These are phyloP conservation scores for Steatornis caripensis DNA, from an alignment of 2,113 vertebrate species.

Conservation along the genomic window DNA sequence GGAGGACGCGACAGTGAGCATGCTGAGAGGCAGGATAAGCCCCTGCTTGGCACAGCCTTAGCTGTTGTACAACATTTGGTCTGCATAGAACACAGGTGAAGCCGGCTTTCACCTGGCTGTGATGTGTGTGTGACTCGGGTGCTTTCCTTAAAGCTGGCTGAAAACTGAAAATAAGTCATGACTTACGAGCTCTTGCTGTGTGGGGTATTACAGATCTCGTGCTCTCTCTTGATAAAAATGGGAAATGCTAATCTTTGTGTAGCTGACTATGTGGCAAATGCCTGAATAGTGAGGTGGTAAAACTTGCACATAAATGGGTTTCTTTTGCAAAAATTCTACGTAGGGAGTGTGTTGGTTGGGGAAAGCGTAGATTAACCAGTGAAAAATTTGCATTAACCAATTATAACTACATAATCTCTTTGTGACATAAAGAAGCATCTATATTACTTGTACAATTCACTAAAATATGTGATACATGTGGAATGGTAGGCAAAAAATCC, in stretches of 20 bases:
- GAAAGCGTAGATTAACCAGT: neutral
- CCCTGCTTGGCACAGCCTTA: neutral
- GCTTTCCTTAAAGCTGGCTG: neutral
- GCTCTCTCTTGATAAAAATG: neutral
- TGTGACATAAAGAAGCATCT: rapidly evolving
- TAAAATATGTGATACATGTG: neutral
- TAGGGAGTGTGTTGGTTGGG: neutral
- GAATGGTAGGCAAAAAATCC: neutral
- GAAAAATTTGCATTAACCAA: neutral
- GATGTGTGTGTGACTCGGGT: neutral
- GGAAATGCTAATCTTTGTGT: neutral
- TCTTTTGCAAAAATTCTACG: neutral
- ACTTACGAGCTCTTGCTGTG: neutral
- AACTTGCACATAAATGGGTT: rapidly evolving
- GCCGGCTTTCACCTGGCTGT: neutral
- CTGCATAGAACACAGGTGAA: neutral
- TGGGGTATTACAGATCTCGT: rapidly evolving
- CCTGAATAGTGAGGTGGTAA: neutral
- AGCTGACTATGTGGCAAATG: neutral
- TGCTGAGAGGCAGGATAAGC: neutral
- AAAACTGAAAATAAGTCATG: neutral
- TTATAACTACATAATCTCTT: neutral
- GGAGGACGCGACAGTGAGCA: neutral
- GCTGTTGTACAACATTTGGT: neutral
- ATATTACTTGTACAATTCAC: neutral